Conservation (phyloP, 2,888 invertebrate species). For the Homarus gammarus region DNA sequence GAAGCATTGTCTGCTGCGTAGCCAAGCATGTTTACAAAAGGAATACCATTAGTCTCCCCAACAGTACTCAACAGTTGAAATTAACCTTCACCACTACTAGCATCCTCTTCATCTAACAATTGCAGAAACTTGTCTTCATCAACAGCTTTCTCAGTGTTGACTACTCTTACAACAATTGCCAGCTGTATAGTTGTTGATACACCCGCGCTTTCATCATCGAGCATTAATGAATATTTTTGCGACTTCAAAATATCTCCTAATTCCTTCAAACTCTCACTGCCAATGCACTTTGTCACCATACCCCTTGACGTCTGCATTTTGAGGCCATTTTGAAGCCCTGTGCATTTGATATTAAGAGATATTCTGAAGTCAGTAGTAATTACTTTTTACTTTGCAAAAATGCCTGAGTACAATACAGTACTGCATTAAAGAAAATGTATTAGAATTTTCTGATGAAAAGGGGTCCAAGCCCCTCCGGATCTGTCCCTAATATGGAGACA, state of each 20-base stretch:
- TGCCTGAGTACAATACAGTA: too few relatives aligned
- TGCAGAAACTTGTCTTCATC: conserved; percentile 30
- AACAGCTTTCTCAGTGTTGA: neutral
- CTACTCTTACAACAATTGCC: conserved; percentile 22
- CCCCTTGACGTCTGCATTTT: too few relatives aligned
- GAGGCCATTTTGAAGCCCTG: too few relatives aligned
- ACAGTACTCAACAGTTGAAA: conserved; percentile 17
- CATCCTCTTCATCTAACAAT: conserved; percentile 20
- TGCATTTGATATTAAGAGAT: too few relatives aligned
- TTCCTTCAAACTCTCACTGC: conserved; percentile 30
- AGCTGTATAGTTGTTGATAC: conserved; percentile 12
- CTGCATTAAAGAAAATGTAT: too few relatives aligned
- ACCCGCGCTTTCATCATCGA: conserved; percentile 34
- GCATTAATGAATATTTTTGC: conserved; percentile 21
- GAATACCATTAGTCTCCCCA: conserved; percentile 16
- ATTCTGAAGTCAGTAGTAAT: too few relatives aligned
- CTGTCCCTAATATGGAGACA: too few relatives aligned
- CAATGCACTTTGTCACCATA: too few relatives aligned
- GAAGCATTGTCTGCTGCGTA: conserved; percentile 28
- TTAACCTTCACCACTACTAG: conserved; percentile 5
- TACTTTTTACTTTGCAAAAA: too few relatives aligned
- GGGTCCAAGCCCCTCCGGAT: too few relatives aligned
- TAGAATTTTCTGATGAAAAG: too few relatives aligned
- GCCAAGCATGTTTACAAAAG: conserved; percentile 13
- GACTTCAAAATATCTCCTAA: neutral